Conservation (phyloP, 2,888 invertebrate species). For the Alsophila aescularia region DNA sequence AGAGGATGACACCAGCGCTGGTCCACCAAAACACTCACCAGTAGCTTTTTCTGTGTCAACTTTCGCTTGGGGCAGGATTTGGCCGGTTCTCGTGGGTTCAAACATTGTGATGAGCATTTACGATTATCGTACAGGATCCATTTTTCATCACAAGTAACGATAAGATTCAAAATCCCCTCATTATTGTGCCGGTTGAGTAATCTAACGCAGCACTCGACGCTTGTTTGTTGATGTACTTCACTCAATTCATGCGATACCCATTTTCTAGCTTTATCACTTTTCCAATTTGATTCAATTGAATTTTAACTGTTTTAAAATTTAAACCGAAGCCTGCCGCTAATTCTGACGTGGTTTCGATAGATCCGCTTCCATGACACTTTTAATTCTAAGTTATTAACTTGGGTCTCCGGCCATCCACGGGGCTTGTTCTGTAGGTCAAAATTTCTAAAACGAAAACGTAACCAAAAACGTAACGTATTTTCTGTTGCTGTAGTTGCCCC, state of each 20-base stretch:
- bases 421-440: constrained; percentile 26
- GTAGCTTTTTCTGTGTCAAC: constrained; percentile 37
- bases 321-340: too few relatives aligned
- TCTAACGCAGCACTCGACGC: constrained; percentile 25
- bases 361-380: constrained; percentile 34
- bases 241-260: constrained; percentile 30
- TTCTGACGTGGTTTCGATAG: too few relatives aligned
- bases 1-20: constrained; percentile 30
- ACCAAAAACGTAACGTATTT: too few relatives aligned
- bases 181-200: constrained; percentile 32
- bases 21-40: constrained; percentile 32
- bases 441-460: constrained; percentile 38
- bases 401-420: constrained; percentile 7
- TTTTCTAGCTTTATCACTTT: constrained; percentile 31
- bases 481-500: too few relatives aligned
- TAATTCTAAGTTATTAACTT: background rate
- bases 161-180: constrained; percentile 26
- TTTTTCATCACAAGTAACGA: constrained; percentile 34
- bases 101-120: constrained; percentile 37
- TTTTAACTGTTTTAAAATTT: too few relatives aligned
- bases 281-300: constrained; percentile 35
- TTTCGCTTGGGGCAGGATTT: too few relatives aligned
- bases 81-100: constrained; percentile 36
- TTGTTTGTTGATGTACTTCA: constrained; percentile 23
- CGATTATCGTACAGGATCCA: constrained; percentile 33